Evolutionary conservation across 1,140 invertebrate species (phyloP).

Genomic region (Schmidtea mediterranea): DNA sequence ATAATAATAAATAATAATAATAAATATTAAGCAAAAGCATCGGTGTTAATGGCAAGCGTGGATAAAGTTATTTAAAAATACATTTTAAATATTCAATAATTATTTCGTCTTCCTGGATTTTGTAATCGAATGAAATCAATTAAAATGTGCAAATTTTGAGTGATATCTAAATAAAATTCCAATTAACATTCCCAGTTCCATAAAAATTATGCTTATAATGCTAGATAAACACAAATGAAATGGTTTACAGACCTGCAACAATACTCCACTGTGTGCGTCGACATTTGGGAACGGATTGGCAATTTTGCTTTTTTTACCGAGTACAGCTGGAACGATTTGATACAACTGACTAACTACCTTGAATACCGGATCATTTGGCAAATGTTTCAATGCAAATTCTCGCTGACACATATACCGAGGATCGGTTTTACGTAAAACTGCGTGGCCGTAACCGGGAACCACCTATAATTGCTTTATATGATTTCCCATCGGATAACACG

Average conservation of each 20-base stretch:
- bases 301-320: slow-evolving; percentile 73
- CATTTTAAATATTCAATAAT: too few species aligned
- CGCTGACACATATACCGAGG: slow-evolving; percentile 72
- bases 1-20: too few species aligned
- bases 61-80: too few species aligned
- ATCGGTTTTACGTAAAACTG: slow-evolving; percentile 79
- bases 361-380: slow-evolving; percentile 67
- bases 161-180: too few species aligned
- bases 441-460: slow-evolving; percentile 82
- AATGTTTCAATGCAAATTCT: slow-evolving; percentile 71
- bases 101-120: too few species aligned
- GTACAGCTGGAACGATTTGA: slow-evolving; percentile 68
- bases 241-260: slow-evolving; percentile 42
- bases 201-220: too few species aligned
- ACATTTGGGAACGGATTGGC: slow-evolving; percentile 98
- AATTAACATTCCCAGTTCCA: too few species aligned
- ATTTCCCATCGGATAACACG: neutral
- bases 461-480: slow-evolving; percentile 35
- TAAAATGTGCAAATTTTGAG: too few species aligned
- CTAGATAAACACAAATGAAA: neutral
- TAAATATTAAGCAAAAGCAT: too few species aligned
- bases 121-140: too few species aligned
- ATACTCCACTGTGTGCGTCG: slow-evolving; percentile 78
- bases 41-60: too few species aligned
- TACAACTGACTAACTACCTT: slow-evolving; percentile 61